Conservation (phyloP, 2,888 invertebrate species). For the Digitonthophagus gazella region DNA sequence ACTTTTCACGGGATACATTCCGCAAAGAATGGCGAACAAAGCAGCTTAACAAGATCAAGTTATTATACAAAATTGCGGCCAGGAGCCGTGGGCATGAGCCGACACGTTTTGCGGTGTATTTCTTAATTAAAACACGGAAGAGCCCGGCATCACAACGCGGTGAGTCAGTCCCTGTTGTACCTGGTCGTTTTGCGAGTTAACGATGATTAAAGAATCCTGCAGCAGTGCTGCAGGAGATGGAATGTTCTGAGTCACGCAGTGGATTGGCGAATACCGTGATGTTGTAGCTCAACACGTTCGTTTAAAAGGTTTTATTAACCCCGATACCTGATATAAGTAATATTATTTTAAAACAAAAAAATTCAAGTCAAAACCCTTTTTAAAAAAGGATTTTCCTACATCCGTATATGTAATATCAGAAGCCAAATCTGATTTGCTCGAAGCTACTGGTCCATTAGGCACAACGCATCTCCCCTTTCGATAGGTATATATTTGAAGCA, state of each 20-base stretch:
- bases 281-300: background rate
- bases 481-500: background rate
- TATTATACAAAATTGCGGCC: background rate
- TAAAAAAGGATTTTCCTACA: too few relatives aligned
- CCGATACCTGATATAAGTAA: background rate
- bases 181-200: background rate
- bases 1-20: background rate
- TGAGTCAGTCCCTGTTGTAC: background rate
- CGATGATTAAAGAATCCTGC: background rate
- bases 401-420: background rate
- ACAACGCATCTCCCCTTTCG: background rate
- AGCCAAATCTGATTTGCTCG: background rate
- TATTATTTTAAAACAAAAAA: background rate
- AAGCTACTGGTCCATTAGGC: background rate
- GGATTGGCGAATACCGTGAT: background rate
- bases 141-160: background rate
- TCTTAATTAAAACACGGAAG: background rate
- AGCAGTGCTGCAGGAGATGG: background rate
- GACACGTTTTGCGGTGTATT: background rate
- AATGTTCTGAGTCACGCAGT: background rate
- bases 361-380: background rate
- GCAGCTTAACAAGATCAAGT: background rate
- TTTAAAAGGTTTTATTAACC: background rate
- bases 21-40: background rate
- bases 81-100: background rate